Conservation (phyloP, 2,888 invertebrate species). For the Caenorhabditis sp. region DNA sequence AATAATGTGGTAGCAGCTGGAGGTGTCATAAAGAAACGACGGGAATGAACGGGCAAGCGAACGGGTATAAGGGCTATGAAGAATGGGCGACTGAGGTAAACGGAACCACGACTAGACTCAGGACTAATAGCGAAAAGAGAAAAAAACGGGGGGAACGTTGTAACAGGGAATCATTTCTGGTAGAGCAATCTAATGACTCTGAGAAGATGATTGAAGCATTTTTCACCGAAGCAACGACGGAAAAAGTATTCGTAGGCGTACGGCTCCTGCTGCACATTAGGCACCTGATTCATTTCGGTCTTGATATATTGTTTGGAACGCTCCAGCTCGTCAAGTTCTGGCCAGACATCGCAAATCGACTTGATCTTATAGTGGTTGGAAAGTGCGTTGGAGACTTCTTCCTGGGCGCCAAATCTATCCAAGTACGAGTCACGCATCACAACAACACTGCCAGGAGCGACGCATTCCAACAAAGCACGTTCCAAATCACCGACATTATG, state of each 20-base stretch:
- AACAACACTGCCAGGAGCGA: slow-evolving; percentile 41
- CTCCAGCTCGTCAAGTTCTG: slow-evolving; percentile 55
- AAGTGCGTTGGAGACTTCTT: slow-evolving; percentile 46
- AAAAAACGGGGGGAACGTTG: neutral
- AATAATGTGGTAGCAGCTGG: neutral
- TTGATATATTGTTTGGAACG: slow-evolving; percentile 61
- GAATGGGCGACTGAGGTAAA: slow-evolving; percentile 33
- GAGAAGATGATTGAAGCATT: slow-evolving; percentile 62
- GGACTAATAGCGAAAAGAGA: slow-evolving; percentile 9
- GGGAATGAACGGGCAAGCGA: slow-evolving; percentile 23
- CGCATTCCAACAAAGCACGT: slow-evolving; percentile 51
- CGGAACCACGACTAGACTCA: slow-evolving; percentile 48
- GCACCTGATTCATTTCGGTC: slow-evolving; percentile 64
- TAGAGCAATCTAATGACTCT: slow-evolving; percentile 62
- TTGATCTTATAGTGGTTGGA: slow-evolving; percentile 56
- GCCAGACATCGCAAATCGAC: slow-evolving; percentile 64
- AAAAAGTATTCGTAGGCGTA: slow-evolving; percentile 67
- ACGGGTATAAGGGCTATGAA: slow-evolving; percentile 4
- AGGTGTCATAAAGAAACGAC: neutral
- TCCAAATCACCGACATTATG: slow-evolving; percentile 50
- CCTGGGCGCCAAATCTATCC: slow-evolving; percentile 57
- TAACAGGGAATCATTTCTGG: slow-evolving; percentile 28
- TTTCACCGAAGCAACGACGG: slow-evolving; percentile 55
- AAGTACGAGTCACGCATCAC: slow-evolving; percentile 61
- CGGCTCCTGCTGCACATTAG: slow-evolving; percentile 58